phyloP scores from a whole-genome alignment of 2,797 vertebrate species.

The Poeciliopsis infans region DNA sequence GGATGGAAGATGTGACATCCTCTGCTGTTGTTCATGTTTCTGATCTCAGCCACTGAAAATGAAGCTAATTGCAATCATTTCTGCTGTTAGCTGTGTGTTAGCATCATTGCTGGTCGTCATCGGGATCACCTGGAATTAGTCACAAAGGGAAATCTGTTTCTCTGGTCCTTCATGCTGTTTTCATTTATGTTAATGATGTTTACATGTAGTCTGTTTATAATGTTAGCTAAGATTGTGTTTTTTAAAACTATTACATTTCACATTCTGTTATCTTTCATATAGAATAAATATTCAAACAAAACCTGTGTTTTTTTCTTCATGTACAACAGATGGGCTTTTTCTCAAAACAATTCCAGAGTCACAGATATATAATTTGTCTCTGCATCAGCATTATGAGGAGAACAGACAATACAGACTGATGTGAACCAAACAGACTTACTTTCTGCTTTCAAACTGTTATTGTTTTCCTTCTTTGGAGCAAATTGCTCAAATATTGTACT shows the following conservation, averaged over 20 bases:
- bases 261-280: not conserved
- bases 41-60: not conserved
- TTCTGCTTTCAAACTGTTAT: not conserved
- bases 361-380: not conserved
- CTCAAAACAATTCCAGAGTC: not conserved
- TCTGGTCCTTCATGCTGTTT: not conserved
- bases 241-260: not conserved
- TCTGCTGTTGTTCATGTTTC: not conserved
- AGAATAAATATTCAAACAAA: conserved; percentile 1
- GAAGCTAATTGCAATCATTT: not conserved
- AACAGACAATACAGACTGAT: not conserved
- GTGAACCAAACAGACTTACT: not conserved
- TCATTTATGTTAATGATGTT: not conserved
- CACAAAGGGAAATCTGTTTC: not conserved
- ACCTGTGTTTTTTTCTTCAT: not conserved
- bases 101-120: not conserved
- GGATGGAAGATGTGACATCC: not conserved
- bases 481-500: not conserved
- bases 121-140: not conserved
- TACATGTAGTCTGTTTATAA: not conserved
- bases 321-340: not conserved
- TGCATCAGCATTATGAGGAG: not conserved
- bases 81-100: not conserved
- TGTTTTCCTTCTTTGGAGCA: not conserved
- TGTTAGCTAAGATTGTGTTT: not conserved